Evolutionary conservation across 2,113 vertebrate genomes (phyloP), one percentile per base, ranked within the genome.

Genomic region (Gulo gulo): DNA sequence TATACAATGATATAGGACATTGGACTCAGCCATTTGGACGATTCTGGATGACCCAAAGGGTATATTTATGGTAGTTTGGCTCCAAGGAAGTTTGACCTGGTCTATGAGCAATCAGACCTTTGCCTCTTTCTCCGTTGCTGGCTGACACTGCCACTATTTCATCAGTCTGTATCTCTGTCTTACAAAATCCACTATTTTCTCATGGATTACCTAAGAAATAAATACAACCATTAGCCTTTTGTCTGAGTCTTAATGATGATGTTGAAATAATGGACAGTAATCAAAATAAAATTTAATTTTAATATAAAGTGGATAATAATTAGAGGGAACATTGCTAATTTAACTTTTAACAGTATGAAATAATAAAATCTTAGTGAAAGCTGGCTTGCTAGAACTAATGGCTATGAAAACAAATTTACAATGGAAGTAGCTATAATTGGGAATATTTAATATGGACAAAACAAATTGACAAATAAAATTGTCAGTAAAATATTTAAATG

Each of bases 341-440:
- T 83, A 76, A 93, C 11, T 80, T 92, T 84, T 55, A 69, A 87
- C 95, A 82, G 13, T 65, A 55, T 55, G 20, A 50, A 55, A 92
- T 95, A 94, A 52, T 91, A 90, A 95, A 80, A 91, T 69, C 36
- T 74, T 91, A 76, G 67, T 83, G 63, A 59, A 91, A 71, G 55
- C 26, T 90, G 36, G 0, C 80, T 95, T 90, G 15, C 65, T 97
- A 65, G 79, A 88, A 88, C 57, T 87, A 85, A 80, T 71, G 8
- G 26, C 69, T 76, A 31, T 61, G 61, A 79, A 88, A 91, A 57
- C 76, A 65, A 82, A 86, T 78, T 93, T 42, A 52, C 55, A 85
- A 26, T 67, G 39, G 21, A 93, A 50, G 18, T 89, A 89, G 13
- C 4, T 85, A 10, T 57, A 34, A 57, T 86, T 59, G 31, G 39